Conservation (phyloP, 2,888 invertebrate species). For the Toxonevra muliebris region DNA sequence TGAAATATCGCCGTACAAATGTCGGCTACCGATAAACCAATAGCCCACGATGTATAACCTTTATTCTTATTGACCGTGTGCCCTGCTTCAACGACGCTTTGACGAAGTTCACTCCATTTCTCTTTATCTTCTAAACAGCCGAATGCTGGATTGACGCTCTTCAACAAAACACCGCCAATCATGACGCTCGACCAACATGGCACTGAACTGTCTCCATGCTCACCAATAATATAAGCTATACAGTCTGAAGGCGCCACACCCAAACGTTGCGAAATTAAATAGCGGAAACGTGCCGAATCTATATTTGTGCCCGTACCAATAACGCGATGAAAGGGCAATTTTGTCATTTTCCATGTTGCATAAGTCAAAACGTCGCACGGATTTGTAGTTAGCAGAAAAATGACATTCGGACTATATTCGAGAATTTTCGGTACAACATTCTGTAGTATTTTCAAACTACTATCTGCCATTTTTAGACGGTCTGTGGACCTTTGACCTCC, state of each 20-base stretch:
- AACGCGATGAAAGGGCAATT: slow-evolving; percentile 81
- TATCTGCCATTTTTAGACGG: too few relatives aligned
- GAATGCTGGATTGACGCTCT: slow-evolving; percentile 74
- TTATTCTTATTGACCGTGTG: slow-evolving; percentile 81
- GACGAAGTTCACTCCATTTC: slow-evolving; percentile 77
- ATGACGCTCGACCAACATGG: slow-evolving; percentile 92
- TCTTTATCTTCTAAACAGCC: slow-evolving; percentile 77
- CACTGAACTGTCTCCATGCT: slow-evolving; percentile 87
- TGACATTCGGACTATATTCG: slow-evolving; percentile 79
- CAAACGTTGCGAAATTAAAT: slow-evolving; percentile 79
- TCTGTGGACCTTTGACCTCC: slow-evolving; percentile 84
- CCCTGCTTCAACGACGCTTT: slow-evolving; percentile 79
- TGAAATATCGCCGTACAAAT: slow-evolving; percentile 73
- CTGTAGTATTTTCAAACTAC: slow-evolving; percentile 82
- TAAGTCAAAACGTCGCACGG: slow-evolving; percentile 89
- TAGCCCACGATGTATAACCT: slow-evolving; percentile 89
- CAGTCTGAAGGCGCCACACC: slow-evolving; percentile 80
- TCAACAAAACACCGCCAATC: slow-evolving; percentile 81
- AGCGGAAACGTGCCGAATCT: slow-evolving; percentile 87
- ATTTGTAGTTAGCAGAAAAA: slow-evolving; percentile 83
- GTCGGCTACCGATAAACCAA: slow-evolving; percentile 77
- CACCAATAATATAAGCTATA: slow-evolving; percentile 89
- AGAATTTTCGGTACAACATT: slow-evolving; percentile 73
- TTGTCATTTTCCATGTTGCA: slow-evolving; percentile 87
- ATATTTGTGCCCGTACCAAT: slow-evolving; percentile 90